phyloP scores from a whole-genome alignment of 2,797 vertebrate genomes.

The Silurus aristotelis region DNA sequence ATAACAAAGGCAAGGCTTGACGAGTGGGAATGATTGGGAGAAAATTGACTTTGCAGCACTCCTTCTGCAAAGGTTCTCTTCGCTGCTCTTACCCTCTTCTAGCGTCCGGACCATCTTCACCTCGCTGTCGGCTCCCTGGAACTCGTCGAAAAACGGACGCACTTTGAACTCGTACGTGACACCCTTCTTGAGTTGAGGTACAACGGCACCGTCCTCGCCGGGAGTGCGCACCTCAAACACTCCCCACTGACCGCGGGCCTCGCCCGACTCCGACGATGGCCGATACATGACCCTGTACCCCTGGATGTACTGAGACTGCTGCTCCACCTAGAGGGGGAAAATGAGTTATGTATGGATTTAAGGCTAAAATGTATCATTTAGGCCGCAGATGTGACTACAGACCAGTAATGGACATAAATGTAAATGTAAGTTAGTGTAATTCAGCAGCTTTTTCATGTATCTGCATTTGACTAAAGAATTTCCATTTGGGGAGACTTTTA shows the following conservation, averaged over 20 bases:
- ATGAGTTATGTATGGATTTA: background rate
- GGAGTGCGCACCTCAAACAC: conserved; percentile 94
- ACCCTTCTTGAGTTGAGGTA: conserved; percentile 92
- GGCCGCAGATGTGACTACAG: background rate
- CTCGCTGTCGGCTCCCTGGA: conserved; percentile 97
- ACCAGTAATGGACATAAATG: too few relatives aligned
- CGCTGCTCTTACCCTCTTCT: conserved; percentile 86
- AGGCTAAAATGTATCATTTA: background rate
- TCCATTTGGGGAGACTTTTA: too few relatives aligned
- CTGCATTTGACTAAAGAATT: too few relatives aligned
- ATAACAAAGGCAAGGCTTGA: conserved; percentile 40
- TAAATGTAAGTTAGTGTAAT: too few relatives aligned
- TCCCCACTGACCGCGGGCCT: conserved; percentile 86
- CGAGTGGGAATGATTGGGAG: conserved; percentile 22
- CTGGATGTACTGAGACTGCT: conserved; percentile 96
- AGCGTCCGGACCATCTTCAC: conserved; percentile 92
- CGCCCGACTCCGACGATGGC: conserved; percentile 73
- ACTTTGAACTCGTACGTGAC: conserved; percentile 96
- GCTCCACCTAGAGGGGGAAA: conserved; percentile 84
- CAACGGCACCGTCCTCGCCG: conserved; percentile 86
- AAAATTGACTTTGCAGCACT: conserved; percentile 18
- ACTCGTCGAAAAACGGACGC: conserved; percentile 97
- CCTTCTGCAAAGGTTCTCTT: background rate
- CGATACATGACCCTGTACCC: conserved; percentile 96
- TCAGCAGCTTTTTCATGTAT: too few relatives aligned